Percentiles rank a stretch among this genome's conserved stretches.
phyloP scores from a whole-genome alignment of 2,888 invertebrate genomes.

The Zygothrica quintamaculata region DNA sequence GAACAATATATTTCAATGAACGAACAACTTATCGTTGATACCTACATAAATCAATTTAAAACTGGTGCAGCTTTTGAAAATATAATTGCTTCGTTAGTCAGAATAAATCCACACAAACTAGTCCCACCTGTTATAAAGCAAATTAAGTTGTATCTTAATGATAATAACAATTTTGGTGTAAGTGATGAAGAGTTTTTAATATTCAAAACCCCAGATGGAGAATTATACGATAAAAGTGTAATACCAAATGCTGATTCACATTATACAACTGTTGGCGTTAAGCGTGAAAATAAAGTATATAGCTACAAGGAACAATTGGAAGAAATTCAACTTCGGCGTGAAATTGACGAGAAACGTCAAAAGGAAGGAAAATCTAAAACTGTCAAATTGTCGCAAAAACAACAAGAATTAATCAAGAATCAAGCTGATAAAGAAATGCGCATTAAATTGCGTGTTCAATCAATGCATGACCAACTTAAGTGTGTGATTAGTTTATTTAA shows the following conservation, averaged over 20 bases:
- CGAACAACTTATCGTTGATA: slow-evolving; percentile 86
- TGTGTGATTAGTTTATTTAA: slow-evolving; percentile 81
- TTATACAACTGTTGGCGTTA: slow-evolving; percentile 87
- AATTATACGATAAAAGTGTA: slow-evolving; percentile 95
- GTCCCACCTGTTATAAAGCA: slow-evolving; percentile 88
- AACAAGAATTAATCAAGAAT: slow-evolving; percentile 94
- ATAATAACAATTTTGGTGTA: slow-evolving; percentile 89
- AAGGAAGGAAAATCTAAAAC: slow-evolving; percentile 91
- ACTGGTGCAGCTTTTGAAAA: slow-evolving; percentile 87
- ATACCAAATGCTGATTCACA: slow-evolving; percentile 86
- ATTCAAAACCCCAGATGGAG: slow-evolving; percentile 93
- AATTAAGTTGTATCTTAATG: slow-evolving; percentile 87
- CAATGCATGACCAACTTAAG: slow-evolving; percentile 85
- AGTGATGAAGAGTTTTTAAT: slow-evolving; percentile 92
- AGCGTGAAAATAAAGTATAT: slow-evolving; percentile 97
- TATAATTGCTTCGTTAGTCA: slow-evolving; percentile 89
- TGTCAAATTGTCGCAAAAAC: slow-evolving; percentile 92
- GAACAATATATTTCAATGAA: slow-evolving; percentile 87
- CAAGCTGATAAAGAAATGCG: slow-evolving; percentile 94
- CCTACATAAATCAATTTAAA: slow-evolving; percentile 87
- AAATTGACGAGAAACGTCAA: slow-evolving; percentile 94
- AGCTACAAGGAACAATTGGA: slow-evolving; percentile 98
- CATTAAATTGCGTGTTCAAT: slow-evolving; percentile 89
- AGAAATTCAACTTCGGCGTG: slow-evolving; percentile 95
- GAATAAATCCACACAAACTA: slow-evolving; percentile 87